phyloP scores from a whole-genome alignment of 2,888 invertebrate genomes.

The Parascotia fuliginaria region DNA sequence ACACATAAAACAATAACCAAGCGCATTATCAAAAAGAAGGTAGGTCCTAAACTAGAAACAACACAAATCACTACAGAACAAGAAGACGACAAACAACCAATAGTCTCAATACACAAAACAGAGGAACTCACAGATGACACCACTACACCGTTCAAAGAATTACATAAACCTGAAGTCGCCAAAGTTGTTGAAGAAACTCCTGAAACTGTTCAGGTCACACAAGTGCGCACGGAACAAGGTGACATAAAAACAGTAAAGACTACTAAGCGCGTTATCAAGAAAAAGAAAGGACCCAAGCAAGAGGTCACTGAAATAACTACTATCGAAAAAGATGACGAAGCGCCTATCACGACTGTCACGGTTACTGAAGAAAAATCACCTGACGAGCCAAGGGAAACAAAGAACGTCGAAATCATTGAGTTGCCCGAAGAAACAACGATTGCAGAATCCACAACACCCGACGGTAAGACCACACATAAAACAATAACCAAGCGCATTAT shows the following conservation, averaged over 20 bases:
- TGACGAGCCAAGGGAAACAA: background rate
- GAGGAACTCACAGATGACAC: conserved; percentile 9
- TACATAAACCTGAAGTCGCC: background rate
- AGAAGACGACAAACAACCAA: conserved; percentile 7
- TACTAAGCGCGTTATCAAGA: conserved; percentile 56
- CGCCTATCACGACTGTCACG: conserved; percentile 6
- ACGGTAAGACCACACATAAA: conserved; percentile 47
- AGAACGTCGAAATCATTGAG: conserved; percentile 4
- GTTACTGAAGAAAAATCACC: conserved; percentile 1
- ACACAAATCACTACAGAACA: conserved; percentile 22
- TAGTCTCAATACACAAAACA: conserved; percentile 7
- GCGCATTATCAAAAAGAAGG: conserved; percentile 45
- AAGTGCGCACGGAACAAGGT: conserved; percentile 5
- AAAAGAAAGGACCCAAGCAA: conserved; percentile 54
- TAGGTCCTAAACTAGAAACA: conserved; percentile 43
- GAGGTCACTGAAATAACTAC: conserved; percentile 59
- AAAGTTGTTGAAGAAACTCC: conserved; percentile 7
- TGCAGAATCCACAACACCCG: conserved; percentile 41
- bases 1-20: conserved; percentile 45
- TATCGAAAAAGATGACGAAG: conserved; percentile 60
- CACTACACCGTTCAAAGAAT: conserved; percentile 1
- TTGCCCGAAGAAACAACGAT: conserved; percentile 7
- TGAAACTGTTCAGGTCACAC: conserved; percentile 9
- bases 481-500: conserved; percentile 48
- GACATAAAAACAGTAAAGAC: conserved; percentile 8